A percentile compares a stretch with the other conserved stretches of the same genome.
Evolutionary conservation across 2,113 vertebrate genomes (phyloP).

Genomic region (Prunella himalayana): DNA sequence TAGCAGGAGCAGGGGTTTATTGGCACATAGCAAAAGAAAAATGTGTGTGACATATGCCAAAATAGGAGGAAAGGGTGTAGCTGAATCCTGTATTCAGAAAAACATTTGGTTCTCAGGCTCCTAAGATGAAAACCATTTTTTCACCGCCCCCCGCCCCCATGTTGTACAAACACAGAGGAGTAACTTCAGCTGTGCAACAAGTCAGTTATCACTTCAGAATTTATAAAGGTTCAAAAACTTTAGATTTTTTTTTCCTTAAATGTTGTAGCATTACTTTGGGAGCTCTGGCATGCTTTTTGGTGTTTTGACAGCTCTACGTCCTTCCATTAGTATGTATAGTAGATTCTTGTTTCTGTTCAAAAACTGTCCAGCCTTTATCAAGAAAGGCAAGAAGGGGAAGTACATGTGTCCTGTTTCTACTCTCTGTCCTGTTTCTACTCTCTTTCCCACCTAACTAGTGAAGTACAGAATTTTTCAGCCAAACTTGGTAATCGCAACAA

Average conservation of each 20-base stretch:
- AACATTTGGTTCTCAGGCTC: not conserved
- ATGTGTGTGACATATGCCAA: not conserved
- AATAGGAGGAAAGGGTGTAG: not conserved
- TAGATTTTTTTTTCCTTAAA: not conserved
- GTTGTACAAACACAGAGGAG: not conserved
- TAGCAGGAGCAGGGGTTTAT: not conserved
- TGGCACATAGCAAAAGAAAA: not conserved
- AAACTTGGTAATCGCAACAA: not conserved
- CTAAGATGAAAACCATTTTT: not conserved
- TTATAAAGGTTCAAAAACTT: not conserved
- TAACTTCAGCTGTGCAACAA: not conserved
- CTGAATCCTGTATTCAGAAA: not conserved
- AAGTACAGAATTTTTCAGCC: not conserved
- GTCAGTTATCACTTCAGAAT: not conserved
- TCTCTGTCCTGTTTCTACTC: not conserved
- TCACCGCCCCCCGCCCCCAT: accelerated
- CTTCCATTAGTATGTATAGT: not conserved
- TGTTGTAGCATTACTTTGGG: not conserved
- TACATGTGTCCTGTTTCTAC: not conserved
- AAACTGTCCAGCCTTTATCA: not conserved
- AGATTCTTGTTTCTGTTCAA: not conserved
- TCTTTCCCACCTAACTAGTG: not conserved
- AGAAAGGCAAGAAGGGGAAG: not conserved
- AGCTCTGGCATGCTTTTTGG: not conserved
- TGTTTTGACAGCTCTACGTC: not conserved